Evolutionary conservation across 64 coral and sea anemone genomes (phyloP).

Genomic region (Orbicella faveolata): DNA sequence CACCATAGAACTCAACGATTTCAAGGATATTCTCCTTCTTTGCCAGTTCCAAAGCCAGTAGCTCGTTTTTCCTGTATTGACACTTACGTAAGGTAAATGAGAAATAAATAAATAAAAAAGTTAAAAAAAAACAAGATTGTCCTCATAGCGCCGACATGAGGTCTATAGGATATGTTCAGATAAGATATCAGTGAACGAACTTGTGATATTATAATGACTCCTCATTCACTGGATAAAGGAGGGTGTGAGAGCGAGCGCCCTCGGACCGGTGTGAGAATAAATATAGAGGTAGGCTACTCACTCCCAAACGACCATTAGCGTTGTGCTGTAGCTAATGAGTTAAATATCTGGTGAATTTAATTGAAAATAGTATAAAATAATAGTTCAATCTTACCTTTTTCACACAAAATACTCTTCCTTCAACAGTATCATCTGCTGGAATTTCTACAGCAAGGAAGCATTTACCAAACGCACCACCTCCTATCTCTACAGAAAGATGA

Average conservation of each 20-base stretch:
- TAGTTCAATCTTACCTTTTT: background rate
- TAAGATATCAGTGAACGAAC: too few relatives aligned
- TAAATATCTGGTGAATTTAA: background rate
- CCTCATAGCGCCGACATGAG: too few relatives aligned
- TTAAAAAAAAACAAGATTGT: background rate
- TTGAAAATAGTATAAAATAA: background rate
- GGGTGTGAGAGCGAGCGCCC: too few relatives aligned
- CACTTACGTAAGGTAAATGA: background rate
- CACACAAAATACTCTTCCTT: background rate
- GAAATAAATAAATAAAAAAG: background rate
- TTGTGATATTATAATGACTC: too few relatives aligned
- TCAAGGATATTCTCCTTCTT: background rate
- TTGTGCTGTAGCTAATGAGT: too few relatives aligned
- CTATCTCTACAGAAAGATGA: background rate
- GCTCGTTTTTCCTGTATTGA: background rate
- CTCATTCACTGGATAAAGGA: too few relatives aligned
- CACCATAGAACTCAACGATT: conserved; percentile 23
- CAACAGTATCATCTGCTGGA: background rate
- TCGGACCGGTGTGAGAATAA: too few relatives aligned
- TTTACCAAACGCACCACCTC: background rate
- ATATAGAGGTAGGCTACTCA: too few relatives aligned
- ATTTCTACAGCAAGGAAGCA: background rate
- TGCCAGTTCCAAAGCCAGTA: background rate
- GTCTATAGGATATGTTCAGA: too few relatives aligned
- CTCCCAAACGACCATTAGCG: too few relatives aligned